Evolutionary conservation across 2,888 invertebrate genomes (phyloP).

Genomic region (Diadromus collaris): DNA sequence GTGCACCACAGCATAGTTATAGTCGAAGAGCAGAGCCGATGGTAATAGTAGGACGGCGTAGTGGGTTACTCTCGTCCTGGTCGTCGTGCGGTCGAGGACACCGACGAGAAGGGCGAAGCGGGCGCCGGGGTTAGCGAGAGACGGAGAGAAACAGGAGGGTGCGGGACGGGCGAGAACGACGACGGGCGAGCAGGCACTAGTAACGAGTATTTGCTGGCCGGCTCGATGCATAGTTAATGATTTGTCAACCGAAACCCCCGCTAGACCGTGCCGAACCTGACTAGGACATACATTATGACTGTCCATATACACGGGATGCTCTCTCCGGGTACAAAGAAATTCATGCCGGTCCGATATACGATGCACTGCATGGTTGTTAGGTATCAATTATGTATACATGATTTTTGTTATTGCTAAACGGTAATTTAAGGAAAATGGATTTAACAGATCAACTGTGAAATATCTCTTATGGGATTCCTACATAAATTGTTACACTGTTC

Average conservation of each 20-base stretch:
- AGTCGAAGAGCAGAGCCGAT: constrained; percentile 6
- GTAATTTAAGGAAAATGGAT: no score
- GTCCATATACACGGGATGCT: constrained; percentile 70
- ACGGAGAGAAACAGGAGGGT: constrained; percentile 49
- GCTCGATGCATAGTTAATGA: constrained; percentile 80
- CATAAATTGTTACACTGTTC: no score
- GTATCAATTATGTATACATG: not conserved
- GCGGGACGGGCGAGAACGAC: constrained; percentile 40
- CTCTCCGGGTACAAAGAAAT: constrained; percentile 26
- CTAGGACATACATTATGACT: constrained; percentile 78
- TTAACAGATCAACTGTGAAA: no score
- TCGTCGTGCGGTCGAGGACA: constrained; percentile 47
- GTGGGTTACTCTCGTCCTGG: constrained; percentile 26
- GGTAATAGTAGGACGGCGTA: constrained; percentile 35
- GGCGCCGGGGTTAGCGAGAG: constrained; percentile 46
- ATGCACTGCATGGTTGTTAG: not conserved
- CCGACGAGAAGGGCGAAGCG: constrained; percentile 50
- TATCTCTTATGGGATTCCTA: no score
- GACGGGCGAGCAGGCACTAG: constrained; percentile 60
- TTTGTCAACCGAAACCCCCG: constrained; percentile 78
- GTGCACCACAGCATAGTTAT: constrained; percentile 21
- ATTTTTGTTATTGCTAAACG: no score
- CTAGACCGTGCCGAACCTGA: constrained; percentile 75
- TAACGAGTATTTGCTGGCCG: constrained; percentile 80
- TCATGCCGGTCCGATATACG: constrained; percentile 1